Conservation (phyloP, 2,888 invertebrate species). For the Stictocephala bisonia region DNA sequence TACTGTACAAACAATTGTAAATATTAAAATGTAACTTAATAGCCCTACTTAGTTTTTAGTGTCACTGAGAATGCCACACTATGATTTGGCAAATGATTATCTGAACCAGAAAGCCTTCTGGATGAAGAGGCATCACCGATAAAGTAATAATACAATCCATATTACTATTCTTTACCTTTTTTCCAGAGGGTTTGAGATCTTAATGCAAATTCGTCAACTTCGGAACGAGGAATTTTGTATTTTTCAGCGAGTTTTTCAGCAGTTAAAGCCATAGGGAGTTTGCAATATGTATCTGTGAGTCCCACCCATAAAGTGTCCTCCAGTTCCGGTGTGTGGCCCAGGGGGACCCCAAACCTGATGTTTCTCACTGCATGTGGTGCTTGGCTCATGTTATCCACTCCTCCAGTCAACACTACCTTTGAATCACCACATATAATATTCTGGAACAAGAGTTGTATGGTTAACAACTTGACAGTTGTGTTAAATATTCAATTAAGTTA, state of each 20-base stretch:
- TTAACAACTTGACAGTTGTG: no score
- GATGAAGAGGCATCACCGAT: no score
- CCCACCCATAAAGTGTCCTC: conserved; percentile 94
- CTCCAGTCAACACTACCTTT: conserved; percentile 89
- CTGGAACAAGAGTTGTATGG: no score
- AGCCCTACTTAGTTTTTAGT: no score
- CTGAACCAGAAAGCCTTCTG: no score
- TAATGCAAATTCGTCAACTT: conserved; percentile 87
- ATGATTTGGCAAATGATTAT: no score
- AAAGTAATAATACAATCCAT: no score
- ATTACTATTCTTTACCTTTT: conserved; percentile 74
- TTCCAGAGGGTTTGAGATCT: conserved; percentile 91
- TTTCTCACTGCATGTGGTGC: conserved; percentile 87
- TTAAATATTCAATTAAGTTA: no score
- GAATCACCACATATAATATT: conserved; percentile 89
- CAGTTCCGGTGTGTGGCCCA: conserved; percentile 80
- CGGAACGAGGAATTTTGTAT: conserved; percentile 81
- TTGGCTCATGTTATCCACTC: conserved; percentile 96
- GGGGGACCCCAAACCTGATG: conserved; percentile 86
- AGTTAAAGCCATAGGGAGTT: conserved; percentile 95
- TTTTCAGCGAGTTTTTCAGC: conserved; percentile 93
- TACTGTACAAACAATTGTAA: no score
- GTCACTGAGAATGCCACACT: no score
- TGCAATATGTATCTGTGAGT: conserved; percentile 88
- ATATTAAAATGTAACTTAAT: background rate